A percentile compares a stretch with the other conserved stretches of the same genome.
These are phyloP conservation scores for Microcebus griseorufus DNA, from an alignment of 2,113 vertebrate genomes.

Conservation along the genomic window DNA sequence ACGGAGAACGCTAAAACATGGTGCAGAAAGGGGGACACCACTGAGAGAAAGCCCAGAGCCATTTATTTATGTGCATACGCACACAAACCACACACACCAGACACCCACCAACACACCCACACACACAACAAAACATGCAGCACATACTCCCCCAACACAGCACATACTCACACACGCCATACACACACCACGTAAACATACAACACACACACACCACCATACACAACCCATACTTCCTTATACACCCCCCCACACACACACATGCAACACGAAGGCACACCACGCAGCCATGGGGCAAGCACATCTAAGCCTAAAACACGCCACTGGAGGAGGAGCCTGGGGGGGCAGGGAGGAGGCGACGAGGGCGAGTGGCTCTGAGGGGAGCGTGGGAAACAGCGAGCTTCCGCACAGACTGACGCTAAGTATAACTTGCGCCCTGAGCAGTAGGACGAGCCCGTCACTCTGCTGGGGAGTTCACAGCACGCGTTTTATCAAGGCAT, in stretches of 20 bases:
- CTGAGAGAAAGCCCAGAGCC: background rate
- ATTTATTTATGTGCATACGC: background rate
- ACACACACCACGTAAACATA: background rate
- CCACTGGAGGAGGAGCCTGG: no score
- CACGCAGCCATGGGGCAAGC: no score
- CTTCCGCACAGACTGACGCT: background rate
- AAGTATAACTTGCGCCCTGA: background rate
- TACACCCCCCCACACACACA: background rate
- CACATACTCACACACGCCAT: background rate
- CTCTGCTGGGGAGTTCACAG: background rate
- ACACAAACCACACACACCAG: no score
- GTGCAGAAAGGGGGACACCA: background rate
- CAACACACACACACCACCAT: background rate
- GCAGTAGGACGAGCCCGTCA: background rate
- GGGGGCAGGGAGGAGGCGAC: background rate
- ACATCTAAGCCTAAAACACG: background rate
- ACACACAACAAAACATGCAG: background rate
- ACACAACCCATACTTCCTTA: background rate
- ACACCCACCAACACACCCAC: background rate
- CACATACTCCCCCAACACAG: background rate
- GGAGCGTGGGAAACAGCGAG: background rate
- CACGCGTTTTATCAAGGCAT: background rate
- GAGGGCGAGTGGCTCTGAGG: background rate
- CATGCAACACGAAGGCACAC: background rate
- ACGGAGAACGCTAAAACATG: rapidly evolving